A percentile compares a stretch with the other conserved stretches of the same genome.
Conservation (phyloP, 92 coral and sea anemone genomes). For the Epizoanthus ramosus region DNA sequence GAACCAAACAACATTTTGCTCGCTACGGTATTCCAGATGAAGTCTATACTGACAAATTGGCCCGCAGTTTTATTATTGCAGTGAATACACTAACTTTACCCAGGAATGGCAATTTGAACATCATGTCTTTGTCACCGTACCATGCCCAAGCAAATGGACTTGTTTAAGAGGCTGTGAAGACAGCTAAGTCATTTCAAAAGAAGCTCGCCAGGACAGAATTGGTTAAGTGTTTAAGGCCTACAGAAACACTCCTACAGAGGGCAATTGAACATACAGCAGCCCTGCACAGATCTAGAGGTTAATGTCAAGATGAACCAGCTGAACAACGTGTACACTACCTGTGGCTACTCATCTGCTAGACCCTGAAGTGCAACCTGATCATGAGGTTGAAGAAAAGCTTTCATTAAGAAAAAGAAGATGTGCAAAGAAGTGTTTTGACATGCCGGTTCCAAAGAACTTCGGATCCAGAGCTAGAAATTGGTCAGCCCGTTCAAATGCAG, state of each 20-base stretch:
- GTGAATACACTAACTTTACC: slow-evolving; percentile 34
- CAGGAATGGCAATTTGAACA: slow-evolving; percentile 30
- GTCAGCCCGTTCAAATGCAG: neutral
- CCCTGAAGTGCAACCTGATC: slow-evolving; percentile 9
- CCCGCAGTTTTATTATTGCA: slow-evolving; percentile 47
- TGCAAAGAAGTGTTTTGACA: slow-evolving; percentile 4
- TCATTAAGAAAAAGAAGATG: neutral
- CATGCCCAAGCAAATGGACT: slow-evolving; percentile 22
- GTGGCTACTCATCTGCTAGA: slow-evolving; percentile 16
- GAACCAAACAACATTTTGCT: too few species aligned
- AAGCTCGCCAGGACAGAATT: neutral
- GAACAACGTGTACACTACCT: slow-evolving; percentile 2
- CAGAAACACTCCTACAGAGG: slow-evolving; percentile 23
- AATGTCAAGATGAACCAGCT: neutral
- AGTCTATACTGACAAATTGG: slow-evolving; percentile 33
- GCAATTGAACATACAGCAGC: neutral
- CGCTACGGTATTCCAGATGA: neutral
- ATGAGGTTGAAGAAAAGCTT: neutral
- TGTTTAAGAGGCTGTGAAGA: slow-evolving; percentile 5
- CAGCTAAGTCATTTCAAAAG: neutral
- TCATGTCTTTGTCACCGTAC: slow-evolving; percentile 25
- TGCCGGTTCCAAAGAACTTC: neutral
- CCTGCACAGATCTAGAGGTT: neutral
- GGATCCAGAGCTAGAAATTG: neutral
- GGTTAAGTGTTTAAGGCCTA: slow-evolving; percentile 26